Conservation (phyloP, 2,113 vertebrate genomes). For the Arenaria interpres region DNA sequence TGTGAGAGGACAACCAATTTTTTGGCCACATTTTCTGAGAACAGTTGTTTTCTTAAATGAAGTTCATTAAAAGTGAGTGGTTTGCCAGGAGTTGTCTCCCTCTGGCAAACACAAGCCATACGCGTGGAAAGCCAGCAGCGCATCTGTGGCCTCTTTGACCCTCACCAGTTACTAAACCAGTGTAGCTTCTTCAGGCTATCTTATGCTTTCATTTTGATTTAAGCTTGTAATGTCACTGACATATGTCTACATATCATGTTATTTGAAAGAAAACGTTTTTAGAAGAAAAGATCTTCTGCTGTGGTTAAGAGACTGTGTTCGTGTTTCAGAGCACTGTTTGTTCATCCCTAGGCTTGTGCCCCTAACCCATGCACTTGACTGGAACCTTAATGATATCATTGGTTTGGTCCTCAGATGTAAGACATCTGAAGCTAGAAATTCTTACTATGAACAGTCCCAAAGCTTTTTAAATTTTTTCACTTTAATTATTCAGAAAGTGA, state of each 20-base stretch:
- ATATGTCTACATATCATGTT: constrained; percentile 45
- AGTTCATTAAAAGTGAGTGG: constrained; percentile 43
- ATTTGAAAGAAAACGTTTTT: not conserved
- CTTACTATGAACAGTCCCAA: not conserved
- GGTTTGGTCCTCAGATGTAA: not conserved
- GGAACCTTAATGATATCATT: not conserved
- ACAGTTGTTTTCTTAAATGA: constrained; percentile 45
- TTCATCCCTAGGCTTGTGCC: not conserved
- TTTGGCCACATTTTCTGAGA: not conserved
- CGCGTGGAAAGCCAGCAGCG: not conserved
- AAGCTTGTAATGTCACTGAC: constrained; percentile 44
- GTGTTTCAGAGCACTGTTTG: not conserved
- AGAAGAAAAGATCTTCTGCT: not conserved
- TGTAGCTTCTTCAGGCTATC: constrained; percentile 11
- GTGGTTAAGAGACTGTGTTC: not conserved
- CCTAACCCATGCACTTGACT: not conserved
- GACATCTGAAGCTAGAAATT: not conserved
- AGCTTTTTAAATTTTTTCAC: not conserved
- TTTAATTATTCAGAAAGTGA: not conserved
- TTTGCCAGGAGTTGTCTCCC: constrained; percentile 52
- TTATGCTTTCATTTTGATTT: constrained; percentile 43
- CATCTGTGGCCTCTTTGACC: constrained; percentile 34
- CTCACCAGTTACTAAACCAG: constrained; percentile 44
- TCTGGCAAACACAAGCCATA: not conserved
- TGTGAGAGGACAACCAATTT: constrained; percentile 2